These are phyloP conservation scores for Chrysaora quinquecirrha DNA, from an alignment of 30 jellyfish, hydroid and myxozoan genomes.

Conservation along the genomic window DNA sequence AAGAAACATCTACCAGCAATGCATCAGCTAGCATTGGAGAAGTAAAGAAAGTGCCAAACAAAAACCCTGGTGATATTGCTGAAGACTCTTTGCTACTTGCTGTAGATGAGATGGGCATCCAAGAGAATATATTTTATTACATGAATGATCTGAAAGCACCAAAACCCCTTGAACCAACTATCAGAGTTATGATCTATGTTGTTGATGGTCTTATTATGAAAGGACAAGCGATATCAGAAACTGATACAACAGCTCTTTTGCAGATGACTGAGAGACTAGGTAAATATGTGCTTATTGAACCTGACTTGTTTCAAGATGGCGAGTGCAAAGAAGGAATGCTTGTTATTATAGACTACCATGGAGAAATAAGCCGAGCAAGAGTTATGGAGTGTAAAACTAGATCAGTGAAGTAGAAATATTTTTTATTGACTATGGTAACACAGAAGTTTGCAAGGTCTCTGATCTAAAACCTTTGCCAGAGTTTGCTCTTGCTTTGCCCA, in stretches of 20 bases:
- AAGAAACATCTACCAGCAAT: not conserved
- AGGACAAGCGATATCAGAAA: conserved; percentile 45
- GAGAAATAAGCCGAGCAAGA: conserved; percentile 54
- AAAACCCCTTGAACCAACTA: not conserved
- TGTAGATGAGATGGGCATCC: conserved; percentile 9
- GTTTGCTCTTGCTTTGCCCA: conserved; percentile 57
- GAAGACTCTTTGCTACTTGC: conserved; percentile 34
- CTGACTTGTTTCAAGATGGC: not conserved
- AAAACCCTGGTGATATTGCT: not conserved
- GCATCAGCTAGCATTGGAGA: conserved; percentile 9
- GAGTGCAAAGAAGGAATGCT: conserved; percentile 53
- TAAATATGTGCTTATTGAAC: not conserved
- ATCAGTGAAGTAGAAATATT: conserved; percentile 27
- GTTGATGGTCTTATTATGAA: conserved; percentile 51
- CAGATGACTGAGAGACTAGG: conserved; percentile 33
- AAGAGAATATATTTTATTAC: not conserved
- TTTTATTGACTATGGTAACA: conserved; percentile 64
- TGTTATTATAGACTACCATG: conserved; percentile 40
- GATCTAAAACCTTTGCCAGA: conserved; percentile 37
- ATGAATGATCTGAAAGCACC: conserved; percentile 41
- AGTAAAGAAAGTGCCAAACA: not conserved
- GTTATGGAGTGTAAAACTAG: conserved; percentile 1
- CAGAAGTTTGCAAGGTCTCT: conserved; percentile 15
- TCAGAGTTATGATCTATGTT: conserved; percentile 28
- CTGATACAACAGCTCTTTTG: conserved; percentile 28